Evolutionary conservation across 2,113 vertebrate genomes (phyloP), one percentile per base, ranked within the genome.

Genomic region (Gallinago undulata): DNA sequence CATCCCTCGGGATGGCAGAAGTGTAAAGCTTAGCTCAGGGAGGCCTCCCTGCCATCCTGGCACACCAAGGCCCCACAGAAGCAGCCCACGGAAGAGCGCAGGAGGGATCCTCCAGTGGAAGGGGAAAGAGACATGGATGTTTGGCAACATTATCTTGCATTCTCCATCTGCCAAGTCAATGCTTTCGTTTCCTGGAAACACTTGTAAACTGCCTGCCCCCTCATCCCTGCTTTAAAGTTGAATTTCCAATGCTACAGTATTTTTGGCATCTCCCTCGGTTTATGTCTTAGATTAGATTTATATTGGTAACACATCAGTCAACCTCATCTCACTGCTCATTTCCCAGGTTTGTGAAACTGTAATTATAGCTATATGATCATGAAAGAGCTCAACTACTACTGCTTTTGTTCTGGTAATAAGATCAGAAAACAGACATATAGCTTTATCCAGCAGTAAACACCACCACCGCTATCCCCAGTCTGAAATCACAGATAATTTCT

Each of bases 291-390:
- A 85, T 66, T 69, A 93, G 76, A 93, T 92, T 96, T 85, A 86
- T 51, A 63, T 5, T 15, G 47, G 85, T 92, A 76, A 64, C 79
- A 88, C 64, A 79, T 68, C 69, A 87, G 41, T 89, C 84, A 87
- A 33, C 25, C 41, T 69, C 70, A 87, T 68, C 62, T 82, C 91
- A 17, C 48, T 30, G 90, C 64, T 89, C 56, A 80, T 69, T 78
- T 89, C 69, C 57, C 57, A 92, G 62, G 66, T 89, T 91, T 95
- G 76, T 62, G 60, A 94, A 96, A 87, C 50, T 82, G 39, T 78
- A 89, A 69, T 92, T 93, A 90, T 2, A 90, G 83, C 41, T 62
- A 48, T 76, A 79, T 84, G 77, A 73, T 84, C 48, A 80, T 13
- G 24, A 84, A 66, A 80, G 57, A 92, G 50, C 67, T 89, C 68